Base-by-base conservation (phyloP, 2,888 invertebrate species). In the Omphaloscelis lunosa region DNA sequence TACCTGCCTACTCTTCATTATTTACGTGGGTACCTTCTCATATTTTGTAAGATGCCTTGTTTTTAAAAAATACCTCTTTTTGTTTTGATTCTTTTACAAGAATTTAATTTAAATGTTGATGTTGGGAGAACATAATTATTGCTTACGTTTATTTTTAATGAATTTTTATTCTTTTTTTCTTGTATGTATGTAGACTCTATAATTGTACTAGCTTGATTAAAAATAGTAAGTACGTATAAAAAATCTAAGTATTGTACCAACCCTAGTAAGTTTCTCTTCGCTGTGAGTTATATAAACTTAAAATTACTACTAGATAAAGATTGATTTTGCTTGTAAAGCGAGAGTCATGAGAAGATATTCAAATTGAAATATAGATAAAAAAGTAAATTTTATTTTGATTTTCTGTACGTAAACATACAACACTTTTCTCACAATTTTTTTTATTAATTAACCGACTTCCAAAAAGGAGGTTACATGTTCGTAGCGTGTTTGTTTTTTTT, bases 21-120 rank as follows among this genome's bases (percentile, higher is more conserved):
- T 90, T 88, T 83, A 89, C 85, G 85, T 82, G 77, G 4, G 12
- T 79, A 78, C 11, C 0, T 88, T 88, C 80, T 85, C 88, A 75
- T 62, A 39, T 86, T 88, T 88, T 83, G 83, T 84, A 77, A 80
- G 80, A 83, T 84, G 80, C 79, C 82, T 82, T 86, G 82, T 86
- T 45, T 88, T 86, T 83, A 87, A 88, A 85, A 86, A 88, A 84
- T 75, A 70, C 72, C 66, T 68, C 76, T 80, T 83, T 84, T 72
- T 75, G 69, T 80, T 83, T 58, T 58, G 63, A 71, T 81, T 77
- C 6, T 85, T 88, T 83, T 83, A 81, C 68, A 68, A 61, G 66
- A 67, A 68, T 59, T 59, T 59, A 2, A 59, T 39, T 48, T 29
- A 45, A 66, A 15, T 70, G 67, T 75, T 81, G 59, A 75, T 82